Evolutionary conservation across 2,113 vertebrate genomes (phyloP), one percentile per base, ranked within the genome.

Genomic region (Oplegnathus fasciatus): DNA sequence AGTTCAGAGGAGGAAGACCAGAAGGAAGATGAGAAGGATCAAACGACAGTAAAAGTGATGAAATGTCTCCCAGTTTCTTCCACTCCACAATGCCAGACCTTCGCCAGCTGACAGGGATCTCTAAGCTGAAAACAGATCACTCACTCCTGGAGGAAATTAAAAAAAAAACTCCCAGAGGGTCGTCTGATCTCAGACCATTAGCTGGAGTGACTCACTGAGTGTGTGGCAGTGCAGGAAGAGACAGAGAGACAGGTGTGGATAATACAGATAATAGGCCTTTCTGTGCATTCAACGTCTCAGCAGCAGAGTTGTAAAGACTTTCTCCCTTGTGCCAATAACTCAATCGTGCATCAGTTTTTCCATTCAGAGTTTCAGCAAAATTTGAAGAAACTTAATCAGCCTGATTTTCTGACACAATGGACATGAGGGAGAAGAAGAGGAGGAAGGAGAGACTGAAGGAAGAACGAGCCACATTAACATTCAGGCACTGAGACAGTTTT

Each of bases 1-100:
- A 94, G 93, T 52, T 92, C 91, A 8, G 92, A 88, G 3, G 93
- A 94, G 9, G 95, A 93, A 50, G 92, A 90, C 1, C 10, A 22
- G 6, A 88, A 88, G 1, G 80, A 85, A 6, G 73, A 90, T 0
- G 58, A 84, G 20, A 44, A 11, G 9, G 58, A 73, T 48, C 30
- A 78, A 50, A 73, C 17, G 4, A 15, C 30, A 0, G 67, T 71
- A 6, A 58, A 83, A 32, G 64, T 20, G 50, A 37, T 69, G 40
- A 82, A 86, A 42, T 15, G 44, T 86, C 78, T 89, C 30, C 58
- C 75, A 0, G 69, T 80, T 66, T 62, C 84, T 60, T 55, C 84
- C 1, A 4, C 79, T 3, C 13, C 80, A 64, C 86, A 57, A 40
- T n/a, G 75, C 52, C 87, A 82, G 64, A 50, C 81, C 5, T 34